Base-by-base conservation (phyloP, 2,113 vertebrate species). In the Sinocyclocheilus grahami region DNA sequence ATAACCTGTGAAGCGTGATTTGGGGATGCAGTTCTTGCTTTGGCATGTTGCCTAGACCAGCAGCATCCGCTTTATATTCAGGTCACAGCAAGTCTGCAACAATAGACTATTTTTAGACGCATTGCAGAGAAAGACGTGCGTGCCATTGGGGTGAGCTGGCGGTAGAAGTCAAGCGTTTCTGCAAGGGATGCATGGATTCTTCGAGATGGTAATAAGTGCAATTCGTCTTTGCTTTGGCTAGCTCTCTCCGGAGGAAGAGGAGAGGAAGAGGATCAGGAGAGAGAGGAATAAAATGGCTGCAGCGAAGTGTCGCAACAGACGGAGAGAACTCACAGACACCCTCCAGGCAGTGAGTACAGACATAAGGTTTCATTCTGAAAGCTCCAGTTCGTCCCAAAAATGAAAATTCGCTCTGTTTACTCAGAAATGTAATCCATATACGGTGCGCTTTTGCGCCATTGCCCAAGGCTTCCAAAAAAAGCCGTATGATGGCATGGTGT, bases 271-370 rank as follows among this genome's bases (percentile, higher is more conserved):
- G 92, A 95, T 99, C 89, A 94, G 98, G 90, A 96, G 98, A 88
- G 98, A 99, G 94, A 96, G 98, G 91, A 99, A 99, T 96, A 99
- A 99, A 93, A 98, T 99, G 97, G 98, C 98, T 90, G 98, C 98
- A 90, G 98, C 98, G 37, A 99, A 99, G 92, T 99, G 98, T 92
- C 96, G 98, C 91, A 99, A 98, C 95, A 95, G 98, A 88, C 95
- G 98, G 91, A 93, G 97, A 91, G 98, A 99, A 87, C 96, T 99
- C 88, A 99, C 98, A 0, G 98, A 99, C 79, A 97, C 96, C 0
- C 95, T 99, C 87, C 98, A 99, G 94, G 93, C 96, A 95, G 98
- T 99, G 94, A 95, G 98, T 95, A 91, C 60, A 51, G 5, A 58
- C 3, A 48, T 8, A 2, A 22, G 5, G 3, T 10, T 16, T 72